Percentiles rank a stretch among this genome's conserved stretches.
These are phyloP conservation scores for Brachyistius frenatus DNA, from an alignment of 2,113 vertebrate genomes.

Conservation along the genomic window DNA sequence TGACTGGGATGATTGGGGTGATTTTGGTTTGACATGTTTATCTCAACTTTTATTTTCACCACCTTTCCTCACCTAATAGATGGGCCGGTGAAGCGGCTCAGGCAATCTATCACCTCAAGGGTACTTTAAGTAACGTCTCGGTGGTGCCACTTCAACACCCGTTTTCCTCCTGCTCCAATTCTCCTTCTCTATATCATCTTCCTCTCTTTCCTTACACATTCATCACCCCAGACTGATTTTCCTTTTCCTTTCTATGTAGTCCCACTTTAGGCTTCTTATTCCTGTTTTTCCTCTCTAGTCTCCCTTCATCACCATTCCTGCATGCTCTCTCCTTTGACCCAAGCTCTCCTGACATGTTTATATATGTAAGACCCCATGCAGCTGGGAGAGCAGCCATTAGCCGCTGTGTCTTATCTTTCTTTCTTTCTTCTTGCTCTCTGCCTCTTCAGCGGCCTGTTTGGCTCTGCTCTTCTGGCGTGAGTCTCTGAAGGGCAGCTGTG, in stretches of 20 bases:
- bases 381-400: slow-evolving; percentile 63
- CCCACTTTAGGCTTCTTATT: slow-evolving; percentile 35
- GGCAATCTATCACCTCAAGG: slow-evolving; percentile 61
- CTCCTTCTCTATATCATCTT: slow-evolving; percentile 31
- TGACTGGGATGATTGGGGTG: not conserved
- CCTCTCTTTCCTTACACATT: slow-evolving; percentile 48
- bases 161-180: slow-evolving; percentile 25
- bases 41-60: slow-evolving; percentile 25
- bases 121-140: slow-evolving; percentile 44
- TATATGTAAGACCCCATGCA: slow-evolving; percentile 56
- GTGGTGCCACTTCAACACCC: slow-evolving; percentile 40
- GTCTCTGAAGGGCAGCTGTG: slow-evolving; percentile 74
- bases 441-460: slow-evolving; percentile 25
- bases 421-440: slow-evolving; percentile 21
- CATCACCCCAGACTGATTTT: slow-evolving; percentile 46
- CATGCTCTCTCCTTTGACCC: slow-evolving; percentile 41
- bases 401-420: slow-evolving; percentile 14
- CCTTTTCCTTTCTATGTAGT: slow-evolving; percentile 37
- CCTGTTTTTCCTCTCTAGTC: slow-evolving; percentile 5
- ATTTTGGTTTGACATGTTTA: slow-evolving; percentile 42
- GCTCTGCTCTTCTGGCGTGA: slow-evolving; percentile 58
- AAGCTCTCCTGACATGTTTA: slow-evolving; percentile 58
- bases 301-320: slow-evolving; percentile 44
- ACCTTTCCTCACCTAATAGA: slow-evolving; percentile 58
- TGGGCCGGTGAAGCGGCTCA: slow-evolving; percentile 43